Conservation (phyloP, 2,888 invertebrate genomes). For the Griposia aprilina region DNA sequence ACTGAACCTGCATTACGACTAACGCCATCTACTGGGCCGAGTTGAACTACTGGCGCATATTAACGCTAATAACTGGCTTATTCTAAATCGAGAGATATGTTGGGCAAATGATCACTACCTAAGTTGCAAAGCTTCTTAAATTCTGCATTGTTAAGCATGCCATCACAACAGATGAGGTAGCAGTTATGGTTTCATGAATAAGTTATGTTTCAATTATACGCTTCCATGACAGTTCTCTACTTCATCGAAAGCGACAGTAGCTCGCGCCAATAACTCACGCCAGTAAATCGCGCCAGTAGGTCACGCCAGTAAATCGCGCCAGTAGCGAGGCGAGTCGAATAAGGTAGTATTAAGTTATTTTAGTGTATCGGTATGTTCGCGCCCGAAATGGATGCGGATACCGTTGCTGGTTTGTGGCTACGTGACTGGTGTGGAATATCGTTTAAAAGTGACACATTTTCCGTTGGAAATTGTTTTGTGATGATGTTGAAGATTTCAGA, state of each 20-base stretch:
- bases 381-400: slow-evolving; percentile 28
- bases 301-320: too few relatives aligned
- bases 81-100: background rate
- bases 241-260: background rate
- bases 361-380: slow-evolving; percentile 21
- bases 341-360: slow-evolving; percentile 23
- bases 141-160: slow-evolving; percentile 15
- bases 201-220: slow-evolving; percentile 21
- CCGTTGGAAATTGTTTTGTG: slow-evolving; percentile 4
- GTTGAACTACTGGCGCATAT: slow-evolving; percentile 2
- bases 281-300: background rate
- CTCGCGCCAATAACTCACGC: background rate
- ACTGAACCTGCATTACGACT: slow-evolving; percentile 10
- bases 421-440: slow-evolving; percentile 23
- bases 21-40: slow-evolving; percentile 5
- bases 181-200: slow-evolving; percentile 21
- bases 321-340: slow-evolving; percentile 23
- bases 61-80: slow-evolving; percentile 1
- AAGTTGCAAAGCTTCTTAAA: slow-evolving; percentile 24
- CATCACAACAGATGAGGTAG: slow-evolving; percentile 1
- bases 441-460: slow-evolving; percentile 21
- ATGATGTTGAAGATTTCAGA: background rate
- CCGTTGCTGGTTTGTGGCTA: slow-evolving; percentile 44
- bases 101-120: background rate
- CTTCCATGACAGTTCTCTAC: background rate